Conservation (phyloP, 2,797 vertebrate species). For the Poeciliopsis turneri region DNA sequence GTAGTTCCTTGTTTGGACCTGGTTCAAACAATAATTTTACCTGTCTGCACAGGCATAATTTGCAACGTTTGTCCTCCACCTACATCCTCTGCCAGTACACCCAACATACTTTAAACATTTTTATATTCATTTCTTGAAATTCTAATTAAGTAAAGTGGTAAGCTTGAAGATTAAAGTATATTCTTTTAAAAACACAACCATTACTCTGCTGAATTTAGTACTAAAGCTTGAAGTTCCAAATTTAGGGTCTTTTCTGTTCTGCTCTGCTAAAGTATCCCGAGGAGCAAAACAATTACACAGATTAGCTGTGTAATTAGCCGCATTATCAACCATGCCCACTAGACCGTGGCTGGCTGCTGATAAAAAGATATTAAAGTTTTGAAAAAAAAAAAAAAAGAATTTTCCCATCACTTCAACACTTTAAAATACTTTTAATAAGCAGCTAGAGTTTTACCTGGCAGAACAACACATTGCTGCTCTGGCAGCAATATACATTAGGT, state of each 20-base stretch:
- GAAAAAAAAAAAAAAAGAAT: not conserved
- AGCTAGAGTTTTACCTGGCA: not conserved
- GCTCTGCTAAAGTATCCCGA: not conserved
- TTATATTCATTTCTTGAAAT: not conserved
- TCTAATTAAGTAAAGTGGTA: not conserved
- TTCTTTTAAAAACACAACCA: not conserved
- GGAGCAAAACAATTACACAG: not conserved
- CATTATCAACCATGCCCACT: not conserved
- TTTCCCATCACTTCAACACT: not conserved
- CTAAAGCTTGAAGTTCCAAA: not conserved
- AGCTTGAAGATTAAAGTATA: not conserved
- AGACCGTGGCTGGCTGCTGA: not conserved
- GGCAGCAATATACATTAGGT: not conserved
- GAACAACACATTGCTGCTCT: not conserved
- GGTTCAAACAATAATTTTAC: not conserved
- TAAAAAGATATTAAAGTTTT: not conserved
- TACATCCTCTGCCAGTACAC: not conserved
- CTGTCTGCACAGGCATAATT: not conserved
- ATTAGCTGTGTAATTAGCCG: not conserved
- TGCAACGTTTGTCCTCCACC: not conserved
- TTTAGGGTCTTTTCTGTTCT: not conserved
- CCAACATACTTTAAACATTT: not conserved
- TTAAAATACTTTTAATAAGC: not conserved
- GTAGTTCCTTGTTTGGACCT: not conserved
- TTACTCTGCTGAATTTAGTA: not conserved